phyloP scores from a whole-genome alignment of 2,888 invertebrate species.

The Dendrolimus pini region DNA sequence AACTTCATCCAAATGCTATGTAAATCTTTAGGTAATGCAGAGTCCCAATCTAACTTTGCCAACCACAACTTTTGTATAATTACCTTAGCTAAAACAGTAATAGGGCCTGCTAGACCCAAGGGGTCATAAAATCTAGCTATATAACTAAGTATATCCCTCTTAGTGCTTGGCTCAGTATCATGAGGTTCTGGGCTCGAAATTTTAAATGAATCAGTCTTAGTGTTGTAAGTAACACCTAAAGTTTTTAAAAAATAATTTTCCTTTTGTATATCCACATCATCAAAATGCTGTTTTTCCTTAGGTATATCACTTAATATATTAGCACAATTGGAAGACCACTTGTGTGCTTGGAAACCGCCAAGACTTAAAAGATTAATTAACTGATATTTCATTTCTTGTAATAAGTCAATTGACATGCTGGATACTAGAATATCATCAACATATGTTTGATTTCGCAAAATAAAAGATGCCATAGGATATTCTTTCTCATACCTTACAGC shows the following conservation, averaged over 20 bases:
- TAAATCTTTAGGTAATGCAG: no score
- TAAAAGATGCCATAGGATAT: conserved; percentile 5
- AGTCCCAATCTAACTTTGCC: no score
- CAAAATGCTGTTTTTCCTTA: conserved; percentile 6
- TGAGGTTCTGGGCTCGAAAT: conserved; percentile 3
- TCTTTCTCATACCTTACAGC: conserved; percentile 4
- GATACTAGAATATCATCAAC: conserved; percentile 10
- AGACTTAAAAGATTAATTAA: no score
- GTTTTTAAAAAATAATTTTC: conserved; percentile 8
- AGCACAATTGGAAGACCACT: conserved; percentile 8
- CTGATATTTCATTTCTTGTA: background rate
- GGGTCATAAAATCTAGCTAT: no score
- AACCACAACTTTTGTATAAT: no score
- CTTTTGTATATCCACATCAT: conserved; percentile 8
- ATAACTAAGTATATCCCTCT: no score
- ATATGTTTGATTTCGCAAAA: conserved; percentile 8
- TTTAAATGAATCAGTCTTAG: conserved; percentile 6
- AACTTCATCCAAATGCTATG: no score
- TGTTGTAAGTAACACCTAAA: conserved; percentile 8
- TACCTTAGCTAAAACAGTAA: no score
- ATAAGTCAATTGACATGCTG: background rate
- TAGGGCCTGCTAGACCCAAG: no score
- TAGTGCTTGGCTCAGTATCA: conserved; percentile 1
- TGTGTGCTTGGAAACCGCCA: conserved; percentile 5
- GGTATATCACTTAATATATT: conserved; percentile 5